Evolutionary conservation across 1,140 invertebrate genomes (phyloP).

Genomic region (Nebria ingens): DNA sequence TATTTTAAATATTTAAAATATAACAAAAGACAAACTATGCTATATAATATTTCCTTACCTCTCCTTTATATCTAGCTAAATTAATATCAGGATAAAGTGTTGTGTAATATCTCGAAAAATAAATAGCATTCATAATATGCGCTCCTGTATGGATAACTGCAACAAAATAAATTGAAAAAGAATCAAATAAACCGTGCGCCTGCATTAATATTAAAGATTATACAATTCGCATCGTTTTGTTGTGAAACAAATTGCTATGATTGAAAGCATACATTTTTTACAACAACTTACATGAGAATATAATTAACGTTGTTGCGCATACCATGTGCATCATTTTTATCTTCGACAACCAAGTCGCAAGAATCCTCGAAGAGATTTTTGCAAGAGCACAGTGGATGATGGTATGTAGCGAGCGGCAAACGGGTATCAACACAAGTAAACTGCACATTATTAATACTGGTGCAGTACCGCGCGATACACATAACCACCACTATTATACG

Average conservation of each 20-base stretch:
- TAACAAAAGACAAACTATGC: too few species aligned
- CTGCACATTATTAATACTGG: not conserved
- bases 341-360: not conserved
- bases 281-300: conserved; percentile 2
- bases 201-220: too few species aligned
- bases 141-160: not conserved
- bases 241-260: too few species aligned
- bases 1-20: too few species aligned
- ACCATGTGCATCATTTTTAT: conserved; percentile 7
- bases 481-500: not conserved
- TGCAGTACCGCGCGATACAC: not conserved
- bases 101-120: not conserved
- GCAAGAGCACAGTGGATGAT: not conserved
- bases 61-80: not conserved
- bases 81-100: not conserved
- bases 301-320: conserved; percentile 6
- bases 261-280: too few species aligned
- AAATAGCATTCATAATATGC: not conserved
- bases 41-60: not conserved
- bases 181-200: too few species aligned
- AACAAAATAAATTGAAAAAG: not conserved
- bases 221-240: too few species aligned
- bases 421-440: not conserved
- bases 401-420: not conserved
- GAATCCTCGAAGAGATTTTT: not conserved